Conservation (phyloP, 2,113 vertebrate species). For the Zeus faber region DNA sequence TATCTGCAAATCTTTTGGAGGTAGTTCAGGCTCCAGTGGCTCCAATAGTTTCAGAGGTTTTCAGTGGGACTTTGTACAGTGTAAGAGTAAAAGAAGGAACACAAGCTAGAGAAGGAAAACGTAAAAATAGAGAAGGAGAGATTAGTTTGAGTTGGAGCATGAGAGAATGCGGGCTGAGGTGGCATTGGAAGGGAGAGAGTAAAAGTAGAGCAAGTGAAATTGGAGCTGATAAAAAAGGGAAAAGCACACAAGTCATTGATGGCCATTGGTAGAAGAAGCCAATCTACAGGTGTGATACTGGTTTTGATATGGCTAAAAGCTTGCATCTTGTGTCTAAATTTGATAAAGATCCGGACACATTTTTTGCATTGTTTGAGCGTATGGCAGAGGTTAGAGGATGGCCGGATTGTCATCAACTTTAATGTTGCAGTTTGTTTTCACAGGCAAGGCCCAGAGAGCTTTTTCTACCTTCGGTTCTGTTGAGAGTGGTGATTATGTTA, state of each 20-base stretch:
- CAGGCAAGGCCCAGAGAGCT: background rate
- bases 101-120: conserved; percentile 1
- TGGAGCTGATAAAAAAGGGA: background rate
- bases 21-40: background rate
- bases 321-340: background rate
- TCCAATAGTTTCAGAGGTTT: background rate
- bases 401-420: background rate
- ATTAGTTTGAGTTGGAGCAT: background rate
- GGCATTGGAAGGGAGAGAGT: background rate
- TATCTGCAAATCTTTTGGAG: background rate
- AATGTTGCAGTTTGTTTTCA: background rate
- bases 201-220: background rate
- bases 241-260: background rate
- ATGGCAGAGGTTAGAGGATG: conserved; percentile 2
- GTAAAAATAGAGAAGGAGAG: background rate
- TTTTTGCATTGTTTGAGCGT: background rate
- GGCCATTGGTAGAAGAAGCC: background rate
- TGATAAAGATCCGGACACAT: background rate
- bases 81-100: no score
- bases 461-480: no score
- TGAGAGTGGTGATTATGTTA: no score
- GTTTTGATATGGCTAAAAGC: background rate
- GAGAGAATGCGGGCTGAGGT: background rate
- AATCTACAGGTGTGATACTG: no score
- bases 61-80: background rate